phyloP scores from a whole-genome alignment of 2,113 vertebrate genomes.

The Nyctereutes procyonoides region DNA sequence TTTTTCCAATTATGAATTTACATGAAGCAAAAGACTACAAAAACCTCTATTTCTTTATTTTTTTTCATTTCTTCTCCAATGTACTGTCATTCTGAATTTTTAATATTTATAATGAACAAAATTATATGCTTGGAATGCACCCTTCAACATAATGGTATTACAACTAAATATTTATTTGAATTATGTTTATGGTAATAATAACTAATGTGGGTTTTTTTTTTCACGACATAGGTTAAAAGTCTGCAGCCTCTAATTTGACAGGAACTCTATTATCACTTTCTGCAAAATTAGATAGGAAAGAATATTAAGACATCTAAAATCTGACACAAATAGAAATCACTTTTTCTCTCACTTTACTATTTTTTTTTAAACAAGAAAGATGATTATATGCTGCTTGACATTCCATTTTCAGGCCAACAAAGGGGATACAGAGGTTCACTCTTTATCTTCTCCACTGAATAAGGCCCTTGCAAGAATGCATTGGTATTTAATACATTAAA shows the following conservation, averaged over 20 bases:
- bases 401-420: slow-evolving; percentile 85
- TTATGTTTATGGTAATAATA: slow-evolving; percentile 85
- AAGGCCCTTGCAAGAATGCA: slow-evolving; percentile 72
- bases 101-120: slow-evolving; percentile 86
- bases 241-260: slow-evolving; percentile 87
- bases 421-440: slow-evolving; percentile 73
- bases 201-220: slow-evolving; percentile 49
- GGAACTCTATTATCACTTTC: slow-evolving; percentile 86
- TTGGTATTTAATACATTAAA: slow-evolving; percentile 78
- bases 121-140: slow-evolving; percentile 83
- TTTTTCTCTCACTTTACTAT: slow-evolving; percentile 83
- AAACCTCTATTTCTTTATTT: slow-evolving; percentile 6
- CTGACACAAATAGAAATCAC: slow-evolving; percentile 87
- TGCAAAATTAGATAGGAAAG: slow-evolving; percentile 86
- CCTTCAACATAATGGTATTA: slow-evolving; percentile 82
- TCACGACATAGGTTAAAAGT: slow-evolving; percentile 86
- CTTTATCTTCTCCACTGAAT: slow-evolving; percentile 83
- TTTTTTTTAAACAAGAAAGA: slow-evolving; percentile 81
- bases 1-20: neutral
- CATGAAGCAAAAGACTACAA: neutral
- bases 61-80: neutral
- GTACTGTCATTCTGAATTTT: slow-evolving; percentile 79
- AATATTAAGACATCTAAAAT: slow-evolving; percentile 88
- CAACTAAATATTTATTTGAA: slow-evolving; percentile 84
- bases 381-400: slow-evolving; percentile 87